A percentile compares a stretch with the other conserved stretches of the same genome.
phyloP scores from a whole-genome alignment of 23 tunicate genomes.

The Ciona savignyi region DNA sequence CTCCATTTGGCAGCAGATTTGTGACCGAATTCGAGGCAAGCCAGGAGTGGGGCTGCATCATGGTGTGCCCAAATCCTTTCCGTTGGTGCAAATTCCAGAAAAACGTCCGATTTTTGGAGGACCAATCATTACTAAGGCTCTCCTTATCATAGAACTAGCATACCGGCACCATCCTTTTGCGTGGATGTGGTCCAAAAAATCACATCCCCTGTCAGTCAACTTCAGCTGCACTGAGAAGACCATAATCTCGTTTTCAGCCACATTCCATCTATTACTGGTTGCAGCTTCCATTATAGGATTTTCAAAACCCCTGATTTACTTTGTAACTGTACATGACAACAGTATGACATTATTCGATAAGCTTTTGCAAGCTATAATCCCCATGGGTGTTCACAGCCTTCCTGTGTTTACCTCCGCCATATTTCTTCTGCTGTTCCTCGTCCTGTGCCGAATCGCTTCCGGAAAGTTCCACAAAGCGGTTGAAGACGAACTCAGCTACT shows the following conservation, averaged over 20 bases:
- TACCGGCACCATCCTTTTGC: slow-evolving; percentile 7
- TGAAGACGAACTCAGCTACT: slow-evolving; percentile 51
- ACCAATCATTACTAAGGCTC: background rate
- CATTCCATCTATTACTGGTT: slow-evolving; percentile 5
- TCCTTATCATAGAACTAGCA: background rate
- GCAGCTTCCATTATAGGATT: slow-evolving; percentile 33
- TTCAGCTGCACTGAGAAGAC: slow-evolving; percentile 31
- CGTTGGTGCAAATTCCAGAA: background rate
- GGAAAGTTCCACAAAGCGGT: slow-evolving; percentile 37
- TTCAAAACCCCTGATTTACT: slow-evolving; percentile 19
- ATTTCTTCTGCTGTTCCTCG: background rate
- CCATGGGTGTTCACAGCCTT: background rate
- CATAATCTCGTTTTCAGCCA: slow-evolving; percentile 7
- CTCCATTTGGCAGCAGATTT: background rate
- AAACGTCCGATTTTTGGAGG: background rate
- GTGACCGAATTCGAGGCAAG: background rate
- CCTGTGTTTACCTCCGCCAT: background rate
- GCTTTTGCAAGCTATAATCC: background rate
- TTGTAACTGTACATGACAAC: background rate
- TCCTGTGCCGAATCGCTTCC: background rate
- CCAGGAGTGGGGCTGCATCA: slow-evolving; percentile 24
- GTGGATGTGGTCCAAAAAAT: slow-evolving; percentile 6
- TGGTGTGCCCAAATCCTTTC: slow-evolving; percentile 13
- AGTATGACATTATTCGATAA: background rate
- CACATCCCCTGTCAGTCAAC: slow-evolving; percentile 8